Evolutionary conservation across 2,888 invertebrate genomes (phyloP), one percentile per base, ranked within the genome.

Genomic region (Trisateles emortualis): DNA sequence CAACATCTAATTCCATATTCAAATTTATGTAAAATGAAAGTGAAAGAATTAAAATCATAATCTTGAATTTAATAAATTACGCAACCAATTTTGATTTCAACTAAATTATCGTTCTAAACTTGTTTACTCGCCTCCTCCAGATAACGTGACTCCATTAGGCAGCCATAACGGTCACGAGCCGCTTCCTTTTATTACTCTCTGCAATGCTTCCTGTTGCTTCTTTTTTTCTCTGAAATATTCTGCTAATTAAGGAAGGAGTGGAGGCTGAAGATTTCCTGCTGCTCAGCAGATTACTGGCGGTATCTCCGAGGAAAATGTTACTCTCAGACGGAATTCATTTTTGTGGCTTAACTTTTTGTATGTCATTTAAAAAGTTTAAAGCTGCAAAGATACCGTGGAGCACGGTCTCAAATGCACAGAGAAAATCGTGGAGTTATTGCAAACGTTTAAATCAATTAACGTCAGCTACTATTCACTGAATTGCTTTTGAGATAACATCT

Each of bases 231-330:
- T 86, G 84, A 88, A 88, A 88, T 88, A 89, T 89, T 88, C 87
- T 83, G 86, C 88, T 89, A 89, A 89, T 90, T 90, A 90, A 89
- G 87, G 85, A 87, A 87, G 81, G 83, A 89, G 86, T 86, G 86
- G 84, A 81, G 86, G 79, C 87, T 85, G 84, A 86, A 88, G 87
- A 88, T 87, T 89, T 89, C 87, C 87, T 88, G 86, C 86, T 87
- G 83, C 78, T 83, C 83, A 85, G 87, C 85, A 88, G 88, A 88
- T 88, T 88, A 88, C 86, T 78, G 70, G 69, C 83, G 79, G 83
- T 83, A 84, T 85, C 86, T 83, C 82, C 57, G 78, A 82, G 82
- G 81, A 87, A 86, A 88, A 87, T 84, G 78, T 86, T 75, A 78
- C 81, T 82, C 76, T 63, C 74, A 67, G 68, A 68, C 70, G 62